phyloP scores from a whole-genome alignment of 2,888 invertebrate species.

The Leptinotarsa tumamoca region DNA sequence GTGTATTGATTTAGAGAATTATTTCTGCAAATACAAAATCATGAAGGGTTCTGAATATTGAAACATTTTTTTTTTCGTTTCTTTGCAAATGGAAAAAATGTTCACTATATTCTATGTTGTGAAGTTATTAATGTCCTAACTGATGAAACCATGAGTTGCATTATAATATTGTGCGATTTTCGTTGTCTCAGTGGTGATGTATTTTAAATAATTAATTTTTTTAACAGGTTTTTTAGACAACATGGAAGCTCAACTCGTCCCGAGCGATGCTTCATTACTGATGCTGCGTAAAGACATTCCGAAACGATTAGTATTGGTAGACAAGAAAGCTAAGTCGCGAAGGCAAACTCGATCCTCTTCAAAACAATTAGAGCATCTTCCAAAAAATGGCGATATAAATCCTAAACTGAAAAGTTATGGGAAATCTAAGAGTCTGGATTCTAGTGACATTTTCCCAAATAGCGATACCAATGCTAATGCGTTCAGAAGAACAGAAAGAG shows the following conservation, averaged over 20 bases:
- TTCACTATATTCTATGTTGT: too few species aligned
- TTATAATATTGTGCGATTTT: background rate
- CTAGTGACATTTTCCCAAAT: constrained; percentile 80
- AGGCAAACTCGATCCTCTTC: constrained; percentile 52
- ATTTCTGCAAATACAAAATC: too few species aligned
- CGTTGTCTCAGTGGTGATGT: background rate
- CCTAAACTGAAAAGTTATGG: constrained; percentile 72
- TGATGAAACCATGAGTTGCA: too few species aligned
- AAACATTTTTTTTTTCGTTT: too few species aligned
- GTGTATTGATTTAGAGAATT: too few species aligned
- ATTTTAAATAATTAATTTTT: background rate
- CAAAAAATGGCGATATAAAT: constrained; percentile 47
- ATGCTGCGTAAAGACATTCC: constrained; percentile 82
- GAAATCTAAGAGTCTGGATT: constrained; percentile 87
- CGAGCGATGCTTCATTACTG: constrained; percentile 79
- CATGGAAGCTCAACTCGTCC: constrained; percentile 81
- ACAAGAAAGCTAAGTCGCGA: constrained; percentile 65
- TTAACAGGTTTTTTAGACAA: constrained; percentile 72
- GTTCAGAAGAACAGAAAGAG: constrained; percentile 57
- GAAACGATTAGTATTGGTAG: constrained; percentile 81
- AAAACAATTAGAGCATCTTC: constrained; percentile 47
- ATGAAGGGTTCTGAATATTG: too few species aligned
- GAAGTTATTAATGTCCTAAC: too few species aligned
- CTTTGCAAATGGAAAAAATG: too few species aligned
- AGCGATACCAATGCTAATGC: constrained; percentile 55